Conservation (phyloP, 1,140 invertebrate genomes). For the Drosophila kohkoa region DNA sequence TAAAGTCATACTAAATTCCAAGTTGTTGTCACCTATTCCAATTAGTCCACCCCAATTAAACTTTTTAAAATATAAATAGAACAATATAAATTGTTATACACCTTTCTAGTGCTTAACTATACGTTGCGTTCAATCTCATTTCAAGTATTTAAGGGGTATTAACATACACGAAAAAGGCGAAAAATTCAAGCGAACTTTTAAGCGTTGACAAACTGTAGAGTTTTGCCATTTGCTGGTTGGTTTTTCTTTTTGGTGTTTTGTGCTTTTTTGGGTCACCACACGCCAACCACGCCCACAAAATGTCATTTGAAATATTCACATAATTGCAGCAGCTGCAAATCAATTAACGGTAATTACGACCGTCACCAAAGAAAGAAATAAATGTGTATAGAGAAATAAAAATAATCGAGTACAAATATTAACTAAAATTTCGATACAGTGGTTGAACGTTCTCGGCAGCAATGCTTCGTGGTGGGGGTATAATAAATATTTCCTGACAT, state of each 20-base stretch:
- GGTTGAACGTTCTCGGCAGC: not conserved
- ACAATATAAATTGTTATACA: too few relatives aligned
- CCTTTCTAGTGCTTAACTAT: not conserved
- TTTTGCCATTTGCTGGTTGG: not conserved
- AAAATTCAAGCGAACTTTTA: conserved; percentile 21
- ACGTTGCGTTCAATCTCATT: not conserved
- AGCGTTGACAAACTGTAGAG: conserved; percentile 3
- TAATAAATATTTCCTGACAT: conserved; percentile 53
- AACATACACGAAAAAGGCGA: conserved; percentile 27
- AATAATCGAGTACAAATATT: conserved; percentile 28
- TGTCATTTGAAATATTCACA: conserved; percentile 27
- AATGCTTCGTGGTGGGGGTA: conserved; percentile 2
- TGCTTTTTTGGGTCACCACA: conserved; percentile 20
- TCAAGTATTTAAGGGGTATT: not conserved
- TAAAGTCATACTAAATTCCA: too few relatives aligned
- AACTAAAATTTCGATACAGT: conserved; percentile 22
- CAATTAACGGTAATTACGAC: conserved; percentile 46
- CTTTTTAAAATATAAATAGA: too few relatives aligned
- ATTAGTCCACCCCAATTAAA: too few relatives aligned
- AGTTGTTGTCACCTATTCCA: too few relatives aligned
- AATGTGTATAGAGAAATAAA: conserved; percentile 1
- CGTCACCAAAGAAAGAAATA: not conserved
- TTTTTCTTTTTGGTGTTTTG: conserved; percentile 3
- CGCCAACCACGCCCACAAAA: conserved; percentile 13
- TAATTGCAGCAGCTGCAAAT: conserved; percentile 42